phyloP scores from a whole-genome alignment of 2,888 invertebrate species.

The Coenonympha arcania region DNA sequence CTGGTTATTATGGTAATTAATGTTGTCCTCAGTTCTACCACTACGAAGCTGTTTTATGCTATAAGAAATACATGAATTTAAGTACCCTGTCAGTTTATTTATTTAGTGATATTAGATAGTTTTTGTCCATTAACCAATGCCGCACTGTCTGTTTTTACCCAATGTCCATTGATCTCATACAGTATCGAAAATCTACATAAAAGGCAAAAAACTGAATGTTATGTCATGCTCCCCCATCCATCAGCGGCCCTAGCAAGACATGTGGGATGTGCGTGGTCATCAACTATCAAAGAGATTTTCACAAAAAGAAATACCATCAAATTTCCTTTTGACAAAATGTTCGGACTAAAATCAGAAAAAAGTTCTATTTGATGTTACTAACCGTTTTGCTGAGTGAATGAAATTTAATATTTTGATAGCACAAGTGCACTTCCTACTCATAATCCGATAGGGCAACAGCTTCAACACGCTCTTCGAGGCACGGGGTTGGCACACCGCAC shows the following conservation, averaged over 20 bases:
- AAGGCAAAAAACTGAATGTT: slow-evolving; percentile 3
- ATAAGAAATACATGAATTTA: no score
- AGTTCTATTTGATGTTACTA: not conserved
- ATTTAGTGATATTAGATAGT: no score
- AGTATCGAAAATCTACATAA: slow-evolving; percentile 1
- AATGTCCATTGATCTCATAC: not conserved
- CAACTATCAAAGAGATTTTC: slow-evolving; percentile 16
- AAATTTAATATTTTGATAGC: no score
- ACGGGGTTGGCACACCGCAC: no score
- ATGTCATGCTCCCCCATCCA: slow-evolving; percentile 23
- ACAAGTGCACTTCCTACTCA: no score
- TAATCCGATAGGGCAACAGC: no score
- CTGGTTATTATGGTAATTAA: slow-evolving; percentile 16
- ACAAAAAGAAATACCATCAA: slow-evolving; percentile 15
- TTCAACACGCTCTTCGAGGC: no score
- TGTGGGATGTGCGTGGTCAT: slow-evolving; percentile 18
- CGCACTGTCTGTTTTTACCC: no score
- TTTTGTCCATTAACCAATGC: no score
- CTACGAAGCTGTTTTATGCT: not conserved
- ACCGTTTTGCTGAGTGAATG: no score
- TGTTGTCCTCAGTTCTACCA: not conserved
- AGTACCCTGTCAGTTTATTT: no score
- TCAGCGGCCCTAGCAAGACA: slow-evolving; percentile 22
- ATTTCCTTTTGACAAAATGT: slow-evolving; percentile 16
- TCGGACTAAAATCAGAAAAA: slow-evolving; percentile 12